These are phyloP conservation scores for Macropis europaea DNA, from an alignment of 2,888 invertebrate species.

Conservation along the genomic window DNA sequence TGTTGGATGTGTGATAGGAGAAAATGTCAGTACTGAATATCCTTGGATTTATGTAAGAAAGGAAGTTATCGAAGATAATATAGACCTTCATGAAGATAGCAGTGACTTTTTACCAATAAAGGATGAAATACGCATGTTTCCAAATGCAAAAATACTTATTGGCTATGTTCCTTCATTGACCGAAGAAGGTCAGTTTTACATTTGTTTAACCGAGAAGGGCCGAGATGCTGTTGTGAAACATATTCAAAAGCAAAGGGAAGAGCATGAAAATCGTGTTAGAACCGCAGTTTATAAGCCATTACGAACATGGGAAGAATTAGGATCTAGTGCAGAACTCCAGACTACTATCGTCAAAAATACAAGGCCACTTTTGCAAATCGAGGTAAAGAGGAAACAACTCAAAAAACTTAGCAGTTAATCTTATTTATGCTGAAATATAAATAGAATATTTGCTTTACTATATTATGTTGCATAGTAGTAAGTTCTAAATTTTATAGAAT, in stretches of 20 bases:
- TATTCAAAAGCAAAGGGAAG: conserved; percentile 65
- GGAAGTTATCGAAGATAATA: conserved; percentile 83
- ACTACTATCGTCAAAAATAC: conserved; percentile 81
- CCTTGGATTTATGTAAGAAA: conserved; percentile 87
- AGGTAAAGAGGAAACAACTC: conserved; percentile 72
- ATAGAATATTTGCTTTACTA: no score
- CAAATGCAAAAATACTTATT: conserved; percentile 80
- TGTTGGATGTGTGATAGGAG: conserved; percentile 85
- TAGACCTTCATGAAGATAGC: conserved; percentile 82
- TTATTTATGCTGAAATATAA: no score
- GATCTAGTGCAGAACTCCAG: conserved; percentile 85
- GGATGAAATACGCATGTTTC: conserved; percentile 76
- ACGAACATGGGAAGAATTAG: conserved; percentile 83
- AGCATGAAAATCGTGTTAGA: conserved; percentile 74
- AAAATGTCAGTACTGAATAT: conserved; percentile 86
- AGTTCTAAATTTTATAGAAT: no score
- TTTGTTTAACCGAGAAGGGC: conserved; percentile 83
- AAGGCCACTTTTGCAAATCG: conserved; percentile 84
- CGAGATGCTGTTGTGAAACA: conserved; percentile 80
- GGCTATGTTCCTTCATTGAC: conserved; percentile 86
- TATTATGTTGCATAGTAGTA: no score
- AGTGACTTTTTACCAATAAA: conserved; percentile 80
- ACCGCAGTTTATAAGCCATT: conserved; percentile 83
- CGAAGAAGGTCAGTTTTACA: conserved; percentile 85
- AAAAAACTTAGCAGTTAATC: no score